Conservation (phyloP, 2,797 vertebrate genomes). For the Sebastes glaucus region DNA sequence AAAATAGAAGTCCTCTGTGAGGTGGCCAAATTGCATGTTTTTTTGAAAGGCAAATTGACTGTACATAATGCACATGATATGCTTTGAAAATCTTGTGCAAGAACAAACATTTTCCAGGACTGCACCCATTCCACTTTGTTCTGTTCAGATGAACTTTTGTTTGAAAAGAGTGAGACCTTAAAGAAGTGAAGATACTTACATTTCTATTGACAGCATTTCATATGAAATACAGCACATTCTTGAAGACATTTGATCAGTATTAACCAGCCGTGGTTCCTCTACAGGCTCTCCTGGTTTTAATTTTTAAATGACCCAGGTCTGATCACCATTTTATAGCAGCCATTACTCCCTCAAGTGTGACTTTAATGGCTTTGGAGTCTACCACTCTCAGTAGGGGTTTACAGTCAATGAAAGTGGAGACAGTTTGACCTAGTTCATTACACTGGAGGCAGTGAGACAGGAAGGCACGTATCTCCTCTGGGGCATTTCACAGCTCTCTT, state of each 20-base stretch:
- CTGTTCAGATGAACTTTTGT: neutral
- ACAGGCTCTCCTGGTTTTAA: neutral
- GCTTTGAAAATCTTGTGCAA: conserved; percentile 4
- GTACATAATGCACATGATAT: conserved; percentile 15
- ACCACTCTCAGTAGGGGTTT: conserved; percentile 23
- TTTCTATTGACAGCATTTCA: neutral
- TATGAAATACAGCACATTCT: neutral
- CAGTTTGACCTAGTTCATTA: conserved; percentile 72
- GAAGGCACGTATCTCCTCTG: conserved; percentile 44
- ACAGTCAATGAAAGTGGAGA: conserved; percentile 65
- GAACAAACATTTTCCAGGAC: neutral
- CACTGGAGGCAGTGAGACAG: conserved; percentile 52
- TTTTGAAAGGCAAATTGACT: conserved; percentile 38
- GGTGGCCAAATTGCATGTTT: conserved; percentile 18
- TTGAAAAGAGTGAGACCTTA: neutral
- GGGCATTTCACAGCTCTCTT: conserved; percentile 43
- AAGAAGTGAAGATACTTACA: neutral
- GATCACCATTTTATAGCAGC: conserved; percentile 27
- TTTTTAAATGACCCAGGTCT: conserved; percentile 5
- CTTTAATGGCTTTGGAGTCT: conserved; percentile 42
- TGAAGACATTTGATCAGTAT: neutral
- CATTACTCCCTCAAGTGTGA: conserved; percentile 40
- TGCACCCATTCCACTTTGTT: neutral
- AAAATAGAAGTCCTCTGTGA: conserved; percentile 31
- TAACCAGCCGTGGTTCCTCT: neutral